Evolutionary conservation across 2,888 invertebrate genomes (phyloP), one percentile per base, ranked within the genome.

Genomic region (Papilio elwesi): DNA sequence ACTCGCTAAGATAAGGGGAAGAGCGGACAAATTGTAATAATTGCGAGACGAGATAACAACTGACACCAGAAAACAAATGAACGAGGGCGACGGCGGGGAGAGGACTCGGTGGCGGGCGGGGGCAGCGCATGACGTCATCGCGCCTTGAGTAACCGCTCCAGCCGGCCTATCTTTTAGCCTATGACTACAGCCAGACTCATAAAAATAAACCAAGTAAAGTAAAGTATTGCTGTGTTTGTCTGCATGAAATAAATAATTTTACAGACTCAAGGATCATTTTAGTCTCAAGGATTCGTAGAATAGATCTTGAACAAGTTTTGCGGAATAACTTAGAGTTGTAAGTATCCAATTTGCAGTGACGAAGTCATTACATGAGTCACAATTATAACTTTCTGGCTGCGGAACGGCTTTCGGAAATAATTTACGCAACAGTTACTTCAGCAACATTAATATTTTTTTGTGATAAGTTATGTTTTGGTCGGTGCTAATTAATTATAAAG

Each of bases 61-160:
- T 93, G 93, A 92, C 92, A 91, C 90, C 91, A 93, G 91, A 93
- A 93, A 93, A 93, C 93, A 93, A 93, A 93, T 93, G 93, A 92
- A 91, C 87, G 90, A 87, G 87, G 90, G 88, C 81, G 88, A 82
- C 78, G 80, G 79, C 79, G 82, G 76, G 78, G 79, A 74, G 73
- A 77, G 76, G 76, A 74, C 79, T 76, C 80, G 75, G 78, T 78
- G 74, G 79, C 78, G 80, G 79, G 74, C 74, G 76, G 71, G 80
- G 77, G 80, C 81, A 81, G 78, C 79, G 81, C 83, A 87, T 90
- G 89, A 90, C 90, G 89, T 91, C 90, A 91, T 82, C 81, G 83
- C 81, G 82, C 81, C 79, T 79, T 80, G 77, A 80, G 80, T 79
- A 76, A 79, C 81, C 79, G 81, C 81, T 82, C 79, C 79, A 76